phyloP scores from a whole-genome alignment of 2,797 vertebrate species.

The Micrastur ruficollis region DNA sequence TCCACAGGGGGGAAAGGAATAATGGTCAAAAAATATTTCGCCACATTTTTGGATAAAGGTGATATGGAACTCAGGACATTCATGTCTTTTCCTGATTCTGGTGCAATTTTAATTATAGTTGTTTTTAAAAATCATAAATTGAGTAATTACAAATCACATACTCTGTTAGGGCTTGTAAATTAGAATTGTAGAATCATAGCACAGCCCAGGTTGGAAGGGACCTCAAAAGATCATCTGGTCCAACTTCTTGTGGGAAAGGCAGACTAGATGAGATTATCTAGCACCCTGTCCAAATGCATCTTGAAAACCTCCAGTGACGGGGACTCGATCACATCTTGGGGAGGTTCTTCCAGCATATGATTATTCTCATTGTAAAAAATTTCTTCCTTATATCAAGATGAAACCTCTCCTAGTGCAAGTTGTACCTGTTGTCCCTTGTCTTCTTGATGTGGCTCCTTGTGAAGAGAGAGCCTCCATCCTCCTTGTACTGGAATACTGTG shows the following conservation, averaged over 20 bases:
- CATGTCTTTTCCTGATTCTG: neutral
- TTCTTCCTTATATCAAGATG: neutral
- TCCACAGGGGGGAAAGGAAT: neutral
- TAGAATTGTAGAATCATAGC: neutral
- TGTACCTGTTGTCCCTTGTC: neutral
- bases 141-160: neutral
- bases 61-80: neutral
- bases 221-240: neutral
- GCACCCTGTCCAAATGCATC: neutral
- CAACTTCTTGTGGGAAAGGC: neutral
- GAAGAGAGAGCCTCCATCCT: neutral
- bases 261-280: neutral
- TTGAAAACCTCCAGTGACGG: neutral
- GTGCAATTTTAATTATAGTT: neutral
- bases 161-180: neutral
- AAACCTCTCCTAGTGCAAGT: neutral
- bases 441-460: neutral
- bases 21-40: neutral
- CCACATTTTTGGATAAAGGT: neutral
- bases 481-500: neutral
- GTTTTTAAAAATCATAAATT: neutral
- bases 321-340: accelerated
- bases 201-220: neutral
- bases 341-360: neutral
- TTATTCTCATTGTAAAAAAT: neutral